Percentiles rank a stretch among this genome's conserved stretches.
These are phyloP conservation scores for Sylvilagus bachmani DNA, from an alignment of 2,113 vertebrate species.

Conservation along the genomic window DNA sequence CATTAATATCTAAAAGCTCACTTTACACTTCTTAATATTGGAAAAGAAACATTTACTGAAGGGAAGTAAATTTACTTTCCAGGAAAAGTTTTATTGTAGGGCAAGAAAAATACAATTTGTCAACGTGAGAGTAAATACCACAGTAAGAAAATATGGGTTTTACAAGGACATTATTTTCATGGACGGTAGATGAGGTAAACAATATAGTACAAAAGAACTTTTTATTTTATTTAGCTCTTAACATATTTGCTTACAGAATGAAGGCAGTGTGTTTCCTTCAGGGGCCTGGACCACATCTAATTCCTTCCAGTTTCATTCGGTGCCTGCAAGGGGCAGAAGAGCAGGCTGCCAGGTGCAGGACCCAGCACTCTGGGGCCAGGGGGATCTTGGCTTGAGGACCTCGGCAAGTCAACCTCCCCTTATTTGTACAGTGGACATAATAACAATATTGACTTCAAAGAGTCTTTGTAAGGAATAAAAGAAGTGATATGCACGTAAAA, in stretches of 20 bases:
- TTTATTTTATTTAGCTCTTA: not conserved
- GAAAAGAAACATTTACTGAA: slow-evolving; percentile 50
- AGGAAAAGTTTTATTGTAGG: not conserved
- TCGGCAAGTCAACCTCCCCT: not conserved
- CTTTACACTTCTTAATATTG: slow-evolving; percentile 2
- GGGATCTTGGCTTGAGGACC: not conserved
- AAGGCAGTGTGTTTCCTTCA: not conserved
- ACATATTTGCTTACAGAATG: slow-evolving; percentile 18
- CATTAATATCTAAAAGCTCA: slow-evolving; percentile 47
- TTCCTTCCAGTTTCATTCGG: not conserved
- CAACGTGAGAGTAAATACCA: not conserved
- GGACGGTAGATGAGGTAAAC: not conserved
- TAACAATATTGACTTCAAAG: not conserved
- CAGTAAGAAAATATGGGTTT: not conserved
- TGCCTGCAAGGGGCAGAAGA: not conserved
- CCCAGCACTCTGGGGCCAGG: not conserved
- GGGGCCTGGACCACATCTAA: not conserved
- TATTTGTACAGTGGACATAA: not conserved
- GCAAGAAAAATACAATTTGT: slow-evolving; percentile 48
- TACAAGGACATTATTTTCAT: not conserved
- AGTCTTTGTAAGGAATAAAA: not conserved
- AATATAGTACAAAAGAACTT: not conserved
- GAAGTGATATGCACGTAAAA: not conserved
- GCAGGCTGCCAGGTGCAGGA: not conserved
- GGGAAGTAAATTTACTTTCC: slow-evolving; percentile 18